Percentiles rank a stretch among this genome's conserved stretches.
Evolutionary conservation across 2,113 vertebrate genomes (phyloP).

Genomic region (Alligator mississippiensis): DNA sequence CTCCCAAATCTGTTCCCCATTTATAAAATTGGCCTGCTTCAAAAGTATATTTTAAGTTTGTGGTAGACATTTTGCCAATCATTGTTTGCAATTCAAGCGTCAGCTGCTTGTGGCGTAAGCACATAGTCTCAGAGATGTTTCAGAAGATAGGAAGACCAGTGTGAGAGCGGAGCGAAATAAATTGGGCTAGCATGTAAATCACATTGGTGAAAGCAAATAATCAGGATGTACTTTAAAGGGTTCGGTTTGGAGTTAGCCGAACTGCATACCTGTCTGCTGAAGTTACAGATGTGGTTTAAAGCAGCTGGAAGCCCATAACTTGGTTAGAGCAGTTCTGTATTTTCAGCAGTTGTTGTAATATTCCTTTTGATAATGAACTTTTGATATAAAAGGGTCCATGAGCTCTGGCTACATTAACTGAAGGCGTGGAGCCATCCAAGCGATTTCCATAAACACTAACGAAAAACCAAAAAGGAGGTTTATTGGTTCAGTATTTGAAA

Average conservation of each 20-base stretch:
- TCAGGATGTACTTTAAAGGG: constrained; percentile 49
- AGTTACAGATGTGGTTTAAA: constrained; percentile 63
- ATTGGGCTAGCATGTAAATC: neutral
- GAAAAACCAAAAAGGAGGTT: neutral
- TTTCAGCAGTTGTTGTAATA: neutral
- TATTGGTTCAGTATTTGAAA: neutral
- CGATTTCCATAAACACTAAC: constrained; percentile 21
- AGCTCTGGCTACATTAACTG: neutral
- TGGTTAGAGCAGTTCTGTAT: constrained; percentile 17
- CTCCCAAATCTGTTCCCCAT: neutral
- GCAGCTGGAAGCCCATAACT: constrained; percentile 60
- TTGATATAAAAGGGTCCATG: constrained; percentile 11
- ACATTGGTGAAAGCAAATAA: constrained; percentile 42
- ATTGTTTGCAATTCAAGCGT: neutral
- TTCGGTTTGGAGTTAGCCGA: constrained; percentile 38
- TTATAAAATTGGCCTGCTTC: neutral
- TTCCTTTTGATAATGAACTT: constrained; percentile 13
- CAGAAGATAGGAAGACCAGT: neutral
- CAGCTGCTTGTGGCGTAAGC: neutral
- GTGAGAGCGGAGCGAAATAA: neutral
- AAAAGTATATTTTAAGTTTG: neutral
- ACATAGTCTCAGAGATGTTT: neutral
- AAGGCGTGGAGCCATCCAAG: constrained; percentile 8
- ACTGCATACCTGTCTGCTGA: constrained; percentile 52
- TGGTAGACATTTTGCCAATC: neutral